Evolutionary conservation across 2,113 vertebrate genomes (phyloP), one percentile per base, ranked within the genome.

Genomic region (Megaceryle torquata): DNA sequence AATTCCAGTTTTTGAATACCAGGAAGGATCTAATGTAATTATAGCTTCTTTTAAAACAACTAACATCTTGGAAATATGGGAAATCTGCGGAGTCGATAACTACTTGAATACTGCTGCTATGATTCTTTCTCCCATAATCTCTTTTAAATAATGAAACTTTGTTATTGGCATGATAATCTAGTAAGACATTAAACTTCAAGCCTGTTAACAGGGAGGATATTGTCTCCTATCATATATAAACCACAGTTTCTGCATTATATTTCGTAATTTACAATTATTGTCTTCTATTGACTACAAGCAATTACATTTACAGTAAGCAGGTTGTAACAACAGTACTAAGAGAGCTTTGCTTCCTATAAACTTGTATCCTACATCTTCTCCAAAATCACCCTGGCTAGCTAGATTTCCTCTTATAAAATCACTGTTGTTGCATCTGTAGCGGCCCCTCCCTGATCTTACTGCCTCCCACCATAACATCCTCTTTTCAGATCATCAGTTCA

Each of bases 261-360:
- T 90, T 94, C 0, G 17, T 79, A 94, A 94, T 92, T 96, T 92
- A 96, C 83, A 93, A 61, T 97, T 90, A 96, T 64, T 86, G 91
- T 69, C 70, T 95, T 76, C 72, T 89, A 63, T 81, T 81, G 76
- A 91, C 65, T 96, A 89, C 80, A 95, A 89, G 88, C 88, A 95
- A 96, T 93, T 96, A 95, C 86, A 88, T 61, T 83, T 97, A 89
- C 86, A 91, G 89, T 94, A 95, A 87, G 57, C 44, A 87, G 77
- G 57, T 80, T 76, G 35, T 95, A 93, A 92, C 64, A 89, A 53
- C 37, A 35, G 15, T 31, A 48, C 43, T 71, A 71, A 82, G 86
- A 61, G 48, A 87, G 81, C 51, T n/a, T 79, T 82, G 21, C 24
- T 93, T 72, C 74, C 81, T 76, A 61, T 48, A 53, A 91, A 84